Evolutionary conservation across 2,113 vertebrate species (phyloP).

Genomic region (Todiramphus saurophagus): DNA sequence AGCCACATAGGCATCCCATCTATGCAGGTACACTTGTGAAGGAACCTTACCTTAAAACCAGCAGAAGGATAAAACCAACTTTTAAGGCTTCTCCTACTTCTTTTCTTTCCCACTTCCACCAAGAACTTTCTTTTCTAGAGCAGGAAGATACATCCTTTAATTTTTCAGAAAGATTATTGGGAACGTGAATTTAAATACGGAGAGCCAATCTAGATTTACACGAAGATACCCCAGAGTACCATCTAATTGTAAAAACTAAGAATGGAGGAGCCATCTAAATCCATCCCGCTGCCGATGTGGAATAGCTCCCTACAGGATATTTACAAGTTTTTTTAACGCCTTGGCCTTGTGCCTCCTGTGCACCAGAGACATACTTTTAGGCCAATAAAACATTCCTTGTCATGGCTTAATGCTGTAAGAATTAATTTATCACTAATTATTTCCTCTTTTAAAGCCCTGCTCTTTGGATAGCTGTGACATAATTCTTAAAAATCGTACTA

Average conservation of each 20-base stretch:
- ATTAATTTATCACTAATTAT: slow-evolving; percentile 66
- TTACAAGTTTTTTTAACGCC: slow-evolving; percentile 40
- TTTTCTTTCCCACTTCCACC: background rate
- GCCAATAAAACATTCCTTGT: slow-evolving; percentile 53
- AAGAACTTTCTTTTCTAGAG: background rate
- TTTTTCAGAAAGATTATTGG: background rate
- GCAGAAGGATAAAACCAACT: background rate
- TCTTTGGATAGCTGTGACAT: slow-evolving; percentile 42
- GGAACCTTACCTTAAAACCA: background rate
- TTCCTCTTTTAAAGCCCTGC: slow-evolving; percentile 36
- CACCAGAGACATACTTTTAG: slow-evolving; percentile 20
- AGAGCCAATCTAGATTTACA: slow-evolving; percentile 16
- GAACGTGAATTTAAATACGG: background rate
- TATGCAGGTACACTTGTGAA: background rate
- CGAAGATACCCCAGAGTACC: slow-evolving; percentile 24
- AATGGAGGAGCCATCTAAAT: slow-evolving; percentile 37
- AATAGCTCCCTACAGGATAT: slow-evolving; percentile 50
- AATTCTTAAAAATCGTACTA: slow-evolving; percentile 22
- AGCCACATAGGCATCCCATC: background rate
- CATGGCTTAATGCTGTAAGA: slow-evolving; percentile 40
- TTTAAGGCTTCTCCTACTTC: background rate
- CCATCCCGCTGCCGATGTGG: background rate
- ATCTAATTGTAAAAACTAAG: slow-evolving; percentile 35
- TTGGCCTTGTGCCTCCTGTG: slow-evolving; percentile 46
- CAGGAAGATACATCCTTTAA: background rate